A percentile compares a stretch with the other conserved stretches of the same genome.
phyloP scores from a whole-genome alignment of 1,140 invertebrate species.

The Epicauta chinensis region DNA sequence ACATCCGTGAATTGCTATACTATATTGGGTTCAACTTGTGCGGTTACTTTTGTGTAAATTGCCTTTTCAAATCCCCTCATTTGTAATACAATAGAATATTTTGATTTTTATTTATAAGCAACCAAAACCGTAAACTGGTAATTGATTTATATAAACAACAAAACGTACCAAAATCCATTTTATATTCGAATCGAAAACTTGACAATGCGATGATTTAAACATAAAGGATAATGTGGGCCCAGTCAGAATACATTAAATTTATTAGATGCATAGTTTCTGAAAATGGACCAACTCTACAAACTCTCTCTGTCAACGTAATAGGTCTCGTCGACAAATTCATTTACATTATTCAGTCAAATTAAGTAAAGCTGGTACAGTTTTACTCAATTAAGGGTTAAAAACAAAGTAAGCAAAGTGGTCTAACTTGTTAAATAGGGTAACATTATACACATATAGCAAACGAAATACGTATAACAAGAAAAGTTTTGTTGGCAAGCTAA shows the following conservation, averaged over 20 bases:
- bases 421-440: conserved; percentile 1
- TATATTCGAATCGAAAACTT: background rate
- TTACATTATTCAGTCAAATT: conserved; percentile 9
- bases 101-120: no score
- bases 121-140: no score
- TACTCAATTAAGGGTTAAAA: conserved; percentile 10
- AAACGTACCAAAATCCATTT: no score
- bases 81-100: no score
- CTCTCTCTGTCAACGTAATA: background rate
- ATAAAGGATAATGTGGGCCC: background rate
- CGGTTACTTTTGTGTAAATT: no score
- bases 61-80: no score
- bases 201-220: conserved; percentile 7
- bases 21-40: no score
- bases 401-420: conserved; percentile 8
- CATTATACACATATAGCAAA: conserved; percentile 4
- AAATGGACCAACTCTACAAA: background rate
- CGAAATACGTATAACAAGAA: background rate
- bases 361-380: conserved; percentile 5
- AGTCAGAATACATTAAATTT: conserved; percentile 3
- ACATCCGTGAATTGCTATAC: no score
- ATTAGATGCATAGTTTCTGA: background rate
- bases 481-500: conserved; percentile 1
- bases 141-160: no score
- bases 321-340: conserved; percentile 1